Conservation (phyloP, 2,797 vertebrate genomes). For the Dendrocincla fuliginosa region DNA sequence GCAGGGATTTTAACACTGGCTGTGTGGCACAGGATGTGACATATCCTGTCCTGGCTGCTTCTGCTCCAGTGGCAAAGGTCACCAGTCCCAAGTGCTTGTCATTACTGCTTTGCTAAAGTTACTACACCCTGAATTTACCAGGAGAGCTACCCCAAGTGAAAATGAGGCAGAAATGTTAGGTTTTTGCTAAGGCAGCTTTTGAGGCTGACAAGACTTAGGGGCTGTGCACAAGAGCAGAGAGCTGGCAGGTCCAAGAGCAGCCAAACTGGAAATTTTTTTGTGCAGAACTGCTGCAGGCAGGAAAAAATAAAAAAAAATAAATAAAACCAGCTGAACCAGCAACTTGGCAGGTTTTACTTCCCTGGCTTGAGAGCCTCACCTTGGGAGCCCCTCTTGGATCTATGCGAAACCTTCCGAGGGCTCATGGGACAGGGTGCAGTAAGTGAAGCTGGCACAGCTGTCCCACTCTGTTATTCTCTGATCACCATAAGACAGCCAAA, state of each 20-base stretch:
- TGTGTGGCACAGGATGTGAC: background rate
- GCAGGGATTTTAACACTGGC: background rate
- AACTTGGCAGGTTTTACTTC: background rate
- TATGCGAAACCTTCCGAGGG: background rate
- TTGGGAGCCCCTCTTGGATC: background rate
- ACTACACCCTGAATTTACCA: background rate
- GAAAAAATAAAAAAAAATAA: background rate
- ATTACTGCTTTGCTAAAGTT: background rate
- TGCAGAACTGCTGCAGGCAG: background rate
- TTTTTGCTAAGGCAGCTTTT: background rate
- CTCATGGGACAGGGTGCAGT: background rate
- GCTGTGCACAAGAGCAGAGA: background rate
- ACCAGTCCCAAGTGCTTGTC: background rate
- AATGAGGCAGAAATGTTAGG: background rate
- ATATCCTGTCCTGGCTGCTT: background rate
- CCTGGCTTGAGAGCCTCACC: background rate
- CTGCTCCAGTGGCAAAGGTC: background rate
- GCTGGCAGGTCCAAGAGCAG: background rate
- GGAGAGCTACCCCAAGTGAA: background rate
- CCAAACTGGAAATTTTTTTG: background rate
- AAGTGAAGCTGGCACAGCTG: constrained; percentile 1
- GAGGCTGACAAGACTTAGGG: background rate
- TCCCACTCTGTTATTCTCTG: constrained; percentile 7
- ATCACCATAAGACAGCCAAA: background rate
- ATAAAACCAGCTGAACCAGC: background rate